These are phyloP conservation scores for Crotalus viridis DNA, from an alignment of 2,113 vertebrate genomes.

Conservation along the genomic window DNA sequence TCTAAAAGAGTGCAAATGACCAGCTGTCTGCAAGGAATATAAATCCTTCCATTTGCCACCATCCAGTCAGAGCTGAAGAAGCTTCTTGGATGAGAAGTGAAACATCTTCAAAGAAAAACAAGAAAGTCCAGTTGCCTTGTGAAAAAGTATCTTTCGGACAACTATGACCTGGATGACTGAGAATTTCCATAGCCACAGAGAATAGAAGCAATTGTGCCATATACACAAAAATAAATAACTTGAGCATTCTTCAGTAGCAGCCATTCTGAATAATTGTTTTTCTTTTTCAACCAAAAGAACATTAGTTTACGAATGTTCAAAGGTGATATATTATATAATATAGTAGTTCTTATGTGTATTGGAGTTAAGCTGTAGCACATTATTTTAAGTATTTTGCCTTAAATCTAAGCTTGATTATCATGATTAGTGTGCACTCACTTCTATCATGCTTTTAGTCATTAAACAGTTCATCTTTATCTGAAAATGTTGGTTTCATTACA, in stretches of 20 bases:
- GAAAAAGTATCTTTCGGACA: no score
- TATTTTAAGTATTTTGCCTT: background rate
- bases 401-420: background rate
- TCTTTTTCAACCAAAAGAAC: background rate
- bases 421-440: background rate
- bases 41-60: no score
- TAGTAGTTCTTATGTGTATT: background rate
- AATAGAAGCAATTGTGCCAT: background rate
- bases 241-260: background rate
- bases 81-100: no score
- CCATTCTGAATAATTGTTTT: background rate
- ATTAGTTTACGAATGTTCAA: background rate
- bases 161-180: no score
- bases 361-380: background rate
- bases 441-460: background rate
- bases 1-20: no score
- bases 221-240: background rate
- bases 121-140: no score
- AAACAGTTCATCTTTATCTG: background rate
- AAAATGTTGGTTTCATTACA: background rate
- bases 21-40: no score
- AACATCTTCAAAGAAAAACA: no score
- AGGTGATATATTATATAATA: background rate
- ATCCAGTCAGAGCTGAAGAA: no score
- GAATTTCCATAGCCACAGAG: no score